These are phyloP conservation scores for Calephelis perditalis DNA, from an alignment of 2,888 invertebrate genomes.

Conservation along the genomic window DNA sequence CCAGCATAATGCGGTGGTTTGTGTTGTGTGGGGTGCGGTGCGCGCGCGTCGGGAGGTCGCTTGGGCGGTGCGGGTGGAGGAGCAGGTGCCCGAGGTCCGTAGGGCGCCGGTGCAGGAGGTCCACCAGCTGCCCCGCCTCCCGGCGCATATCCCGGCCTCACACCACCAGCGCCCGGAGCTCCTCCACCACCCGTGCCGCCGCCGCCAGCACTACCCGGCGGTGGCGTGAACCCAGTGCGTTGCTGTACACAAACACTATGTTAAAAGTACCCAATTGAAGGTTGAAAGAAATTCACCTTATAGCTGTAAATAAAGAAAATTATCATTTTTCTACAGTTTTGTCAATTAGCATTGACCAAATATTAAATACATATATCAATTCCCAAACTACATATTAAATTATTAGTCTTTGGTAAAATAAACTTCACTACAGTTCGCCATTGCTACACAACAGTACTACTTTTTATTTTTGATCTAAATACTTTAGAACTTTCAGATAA, in stretches of 20 bases:
- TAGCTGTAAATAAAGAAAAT: background rate
- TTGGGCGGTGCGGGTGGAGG: conserved; percentile 56
- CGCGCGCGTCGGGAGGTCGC: conserved; percentile 77
- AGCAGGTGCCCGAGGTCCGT: conserved; percentile 51
- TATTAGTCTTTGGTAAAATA: too few relatives aligned
- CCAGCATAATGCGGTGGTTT: conserved; percentile 60
- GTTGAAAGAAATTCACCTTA: background rate
- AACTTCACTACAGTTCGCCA: too few relatives aligned
- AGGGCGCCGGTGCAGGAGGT: conserved; percentile 69
- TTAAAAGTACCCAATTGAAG: background rate
- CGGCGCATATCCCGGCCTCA: conserved; percentile 20
- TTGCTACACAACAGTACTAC: too few relatives aligned
- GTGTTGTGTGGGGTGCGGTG: conserved; percentile 79
- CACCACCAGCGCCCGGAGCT: background rate
- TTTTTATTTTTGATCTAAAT: too few relatives aligned
- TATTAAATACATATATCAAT: too few relatives aligned
- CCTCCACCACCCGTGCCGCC: background rate
- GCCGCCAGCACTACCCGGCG: conserved; percentile 36
- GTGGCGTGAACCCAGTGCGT: conserved; percentile 81
- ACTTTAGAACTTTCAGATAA: too few relatives aligned
- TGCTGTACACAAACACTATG: conserved; percentile 45
- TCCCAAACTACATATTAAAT: too few relatives aligned
- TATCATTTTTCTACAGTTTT: too few relatives aligned
- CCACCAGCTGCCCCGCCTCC: conserved; percentile 26
- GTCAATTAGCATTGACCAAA: too few relatives aligned